Evolutionary conservation across 2,797 vertebrate species (phyloP).

Genomic region (Micrastur ruficollis): DNA sequence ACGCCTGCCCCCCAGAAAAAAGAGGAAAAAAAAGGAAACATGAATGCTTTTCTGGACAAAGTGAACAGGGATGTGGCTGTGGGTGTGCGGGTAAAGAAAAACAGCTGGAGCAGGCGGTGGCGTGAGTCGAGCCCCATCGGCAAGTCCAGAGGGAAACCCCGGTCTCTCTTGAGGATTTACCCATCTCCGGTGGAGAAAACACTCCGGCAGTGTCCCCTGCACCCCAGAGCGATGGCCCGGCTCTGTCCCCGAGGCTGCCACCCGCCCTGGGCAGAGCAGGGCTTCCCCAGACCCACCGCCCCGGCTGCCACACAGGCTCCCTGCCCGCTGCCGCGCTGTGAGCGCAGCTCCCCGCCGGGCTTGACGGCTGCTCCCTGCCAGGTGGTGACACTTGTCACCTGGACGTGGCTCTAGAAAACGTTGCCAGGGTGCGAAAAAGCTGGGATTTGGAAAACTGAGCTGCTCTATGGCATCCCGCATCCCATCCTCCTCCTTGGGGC

Average conservation of each 20-base stretch:
- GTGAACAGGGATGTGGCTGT: background rate
- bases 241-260: background rate
- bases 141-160: background rate
- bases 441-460: background rate
- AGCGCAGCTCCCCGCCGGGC: background rate
- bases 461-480: background rate
- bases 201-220: background rate
- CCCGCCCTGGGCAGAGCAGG: background rate
- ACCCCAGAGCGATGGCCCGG: background rate
- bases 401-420: background rate
- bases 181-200: background rate
- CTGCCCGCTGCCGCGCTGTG: background rate
- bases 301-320: background rate
- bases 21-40: background rate
- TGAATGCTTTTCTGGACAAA: background rate
- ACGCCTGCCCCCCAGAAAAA: slow-evolving; percentile 79
- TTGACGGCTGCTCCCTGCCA: fast-evolving
- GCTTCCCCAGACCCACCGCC: background rate
- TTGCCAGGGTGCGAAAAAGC: background rate
- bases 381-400: background rate
- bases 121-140: background rate
- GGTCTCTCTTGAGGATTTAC: background rate
- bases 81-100: background rate
- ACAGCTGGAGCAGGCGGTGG: background rate
- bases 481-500: fast-evolving